A percentile compares a stretch with the other conserved stretches of the same genome.
Conservation (phyloP, 2,888 invertebrate species). For the Omphaloscelis lunosa region DNA sequence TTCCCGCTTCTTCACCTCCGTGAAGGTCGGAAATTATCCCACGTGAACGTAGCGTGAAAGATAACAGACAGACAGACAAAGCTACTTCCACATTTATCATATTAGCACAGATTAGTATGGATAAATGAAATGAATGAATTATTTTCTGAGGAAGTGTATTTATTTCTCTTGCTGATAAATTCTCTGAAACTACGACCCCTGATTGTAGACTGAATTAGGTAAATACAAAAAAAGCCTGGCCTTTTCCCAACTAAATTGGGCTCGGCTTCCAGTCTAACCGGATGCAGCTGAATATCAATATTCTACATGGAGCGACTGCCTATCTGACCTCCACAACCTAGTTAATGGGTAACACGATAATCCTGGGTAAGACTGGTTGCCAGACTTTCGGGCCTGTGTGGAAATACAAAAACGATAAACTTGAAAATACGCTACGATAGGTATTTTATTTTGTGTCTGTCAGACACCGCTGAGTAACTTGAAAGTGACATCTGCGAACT, state of each 20-base stretch:
- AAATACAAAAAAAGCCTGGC: no score
- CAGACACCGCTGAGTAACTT: conserved; percentile 3
- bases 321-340: background rate
- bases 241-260: no score
- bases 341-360: background rate
- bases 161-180: background rate
- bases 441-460: conserved; percentile 17
- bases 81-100: background rate
- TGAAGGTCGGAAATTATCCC: background rate
- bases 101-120: background rate
- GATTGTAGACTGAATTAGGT: no score
- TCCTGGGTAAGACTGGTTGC: background rate
- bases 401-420: background rate
- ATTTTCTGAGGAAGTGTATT: background rate
- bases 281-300: background rate
- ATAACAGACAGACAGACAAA: background rate
- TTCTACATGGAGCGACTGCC: no score
- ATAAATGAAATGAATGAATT: background rate
- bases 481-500: conserved; percentile 57
- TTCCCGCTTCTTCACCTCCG: background rate
- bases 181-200: background rate
- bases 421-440: background rate
- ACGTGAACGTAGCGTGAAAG: background rate
- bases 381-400: background rate
- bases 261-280: background rate